Evolutionary conservation across 2,888 invertebrate species (phyloP), one percentile per base, ranked within the genome.

Genomic region (Fragum fragum): DNA sequence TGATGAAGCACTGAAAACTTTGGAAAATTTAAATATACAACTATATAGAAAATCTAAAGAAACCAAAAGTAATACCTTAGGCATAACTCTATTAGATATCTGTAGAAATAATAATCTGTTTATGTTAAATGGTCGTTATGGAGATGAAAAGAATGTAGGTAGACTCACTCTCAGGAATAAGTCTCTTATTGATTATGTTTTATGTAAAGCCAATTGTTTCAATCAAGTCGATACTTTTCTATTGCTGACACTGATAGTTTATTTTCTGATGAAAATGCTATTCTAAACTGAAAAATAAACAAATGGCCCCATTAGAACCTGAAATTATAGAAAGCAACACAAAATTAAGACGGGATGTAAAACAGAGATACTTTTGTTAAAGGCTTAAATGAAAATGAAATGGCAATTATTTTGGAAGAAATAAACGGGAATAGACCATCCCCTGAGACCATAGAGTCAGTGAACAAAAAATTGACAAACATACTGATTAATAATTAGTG

Each of bases 131-230:
- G 76, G 76, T 26, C 39, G 70, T 47, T 5, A 47, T 7, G 57
- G 68, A 1, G 26, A 36, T 36, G 76, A 76, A 21, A 29, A 9
- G 6, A 21, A 28, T 29, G 28, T 61, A 21, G 76, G 76, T 11
- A n/a, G 32, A 28, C 29, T 14, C 14, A 76, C 76, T 7, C 70
- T 76, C 47, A 39, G 61, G 47, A 52, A 61, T 23, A 42, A 14
- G 29, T 70, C 76, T 47, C 21, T 76, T 1, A 76, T 76, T 21
- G 76, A 76, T 39, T 76, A 76, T 57, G 42, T 59, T 1, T 26
- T 76, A 26, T n/a, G 52, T 14, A 52, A 52, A 3, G 47, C 47
- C 11, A 47, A 76, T 1, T 63, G 71, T 63, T 39, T 76, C n/a
- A 1, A 28, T 5, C 26, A 16, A 16, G 11, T 76, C 3, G 11